Base-by-base conservation (phyloP, 2,113 vertebrate genomes). In the Osmerus eperlanus region DNA sequence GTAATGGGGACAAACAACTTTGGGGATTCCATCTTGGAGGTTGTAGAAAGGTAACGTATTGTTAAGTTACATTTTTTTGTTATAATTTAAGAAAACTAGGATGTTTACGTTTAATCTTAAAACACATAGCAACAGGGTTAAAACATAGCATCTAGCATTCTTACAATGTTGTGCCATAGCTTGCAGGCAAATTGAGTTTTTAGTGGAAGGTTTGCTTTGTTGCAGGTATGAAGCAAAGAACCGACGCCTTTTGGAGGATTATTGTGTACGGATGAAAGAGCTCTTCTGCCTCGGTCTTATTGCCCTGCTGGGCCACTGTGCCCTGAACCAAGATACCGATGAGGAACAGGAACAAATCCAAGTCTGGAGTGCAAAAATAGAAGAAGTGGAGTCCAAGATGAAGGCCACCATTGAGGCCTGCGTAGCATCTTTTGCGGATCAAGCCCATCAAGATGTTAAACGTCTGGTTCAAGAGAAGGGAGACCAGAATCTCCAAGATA, bases 251-350 rank as follows among this genome's bases (percentile, higher is more conserved):
- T 80, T 94, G 74, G 93, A 94, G 1, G 90, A 92, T 15, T 92
- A 91, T 82, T 93, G 91, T 32, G 90, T 90, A 4, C 80, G 87
- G 1, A 87, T 92, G 87, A 94, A 94, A 79, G 91, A 94, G 76
- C 90, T 94, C 36, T 83, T 94, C 73, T 92, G 91, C 61, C 52
- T 94, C 75, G 92, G 93, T 3, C 77, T 94, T 65, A 93, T 94
- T 2, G 86, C 90, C 68, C 77, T 92, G 67, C 76, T 93, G 59
- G 91, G 91, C 12, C 76, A 91, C 67, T 84, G 83, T 3, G 86
- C 91, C 60, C 71, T 94, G 0, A 90, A 86, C 1, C 84, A 78
- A 13, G 80, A 75, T 2, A 88, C 74, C 12, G 86, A 89, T 0
- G 85, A 88, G 0, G 91, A 92, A 58, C 72, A 91, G 11, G 86